Evolutionary conservation across 2,888 invertebrate species (phyloP).

Genomic region (Drosophila differens): DNA sequence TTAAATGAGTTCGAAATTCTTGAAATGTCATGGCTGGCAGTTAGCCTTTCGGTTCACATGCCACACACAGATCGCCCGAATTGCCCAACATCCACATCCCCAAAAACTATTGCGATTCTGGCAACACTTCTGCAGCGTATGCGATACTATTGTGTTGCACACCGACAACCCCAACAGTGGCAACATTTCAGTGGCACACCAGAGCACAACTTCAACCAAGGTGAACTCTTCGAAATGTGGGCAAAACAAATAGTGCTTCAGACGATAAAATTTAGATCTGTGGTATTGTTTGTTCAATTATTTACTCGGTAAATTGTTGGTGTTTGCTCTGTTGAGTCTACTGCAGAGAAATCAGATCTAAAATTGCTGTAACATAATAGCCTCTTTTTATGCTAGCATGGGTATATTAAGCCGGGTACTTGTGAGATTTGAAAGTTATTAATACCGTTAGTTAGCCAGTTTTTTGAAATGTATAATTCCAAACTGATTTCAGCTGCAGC

Average conservation of each 20-base stretch:
- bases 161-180: neutral
- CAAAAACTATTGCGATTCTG: slow-evolving; percentile 41
- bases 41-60: slow-evolving; percentile 65
- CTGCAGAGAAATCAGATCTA: neutral
- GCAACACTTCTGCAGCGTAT: slow-evolving; percentile 16
- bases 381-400: neutral
- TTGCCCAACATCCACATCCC: neutral
- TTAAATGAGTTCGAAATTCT: slow-evolving; percentile 75
- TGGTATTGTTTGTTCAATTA: neutral
- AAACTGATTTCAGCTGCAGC: neutral
- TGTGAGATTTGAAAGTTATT: neutral
- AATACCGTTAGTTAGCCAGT: neutral
- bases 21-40: slow-evolving; percentile 76
- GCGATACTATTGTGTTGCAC: slow-evolving; percentile 22
- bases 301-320: neutral
- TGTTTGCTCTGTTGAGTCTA: neutral
- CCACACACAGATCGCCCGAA: slow-evolving; percentile 28
- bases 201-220: neutral
- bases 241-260: neutral
- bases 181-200: neutral
- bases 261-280: neutral
- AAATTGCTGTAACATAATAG: neutral
- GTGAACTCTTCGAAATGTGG: neutral
- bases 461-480: no score
- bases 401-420: neutral